A percentile compares a stretch with the other conserved stretches of the same genome.
Evolutionary conservation across 2,888 invertebrate genomes (phyloP).

Genomic region (Synanthedon tipuliformis): DNA sequence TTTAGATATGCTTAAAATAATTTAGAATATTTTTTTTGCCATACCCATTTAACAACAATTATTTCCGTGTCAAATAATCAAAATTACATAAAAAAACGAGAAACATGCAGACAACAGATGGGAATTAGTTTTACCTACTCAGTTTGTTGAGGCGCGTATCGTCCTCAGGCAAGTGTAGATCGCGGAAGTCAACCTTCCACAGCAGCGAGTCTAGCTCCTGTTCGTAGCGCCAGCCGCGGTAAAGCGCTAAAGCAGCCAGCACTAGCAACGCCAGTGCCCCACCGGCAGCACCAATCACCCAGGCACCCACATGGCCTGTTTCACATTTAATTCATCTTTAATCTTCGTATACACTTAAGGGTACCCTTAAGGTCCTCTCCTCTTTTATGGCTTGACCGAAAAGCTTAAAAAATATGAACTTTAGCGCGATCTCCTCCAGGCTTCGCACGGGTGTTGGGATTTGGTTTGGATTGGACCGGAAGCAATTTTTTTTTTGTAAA

Average conservation of each 20-base stretch:
- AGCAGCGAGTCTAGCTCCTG: constrained; percentile 92
- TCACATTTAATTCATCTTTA: background rate
- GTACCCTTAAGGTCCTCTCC: too few species aligned
- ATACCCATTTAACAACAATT: too few species aligned
- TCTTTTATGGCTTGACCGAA: too few species aligned
- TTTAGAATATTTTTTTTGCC: too few species aligned
- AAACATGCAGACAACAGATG: constrained; percentile 53
- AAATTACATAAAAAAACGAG: background rate
- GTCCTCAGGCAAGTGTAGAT: constrained; percentile 78
- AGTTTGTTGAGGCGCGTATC: constrained; percentile 60
- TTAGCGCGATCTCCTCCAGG: too few species aligned
- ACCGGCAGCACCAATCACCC: constrained; percentile 83
- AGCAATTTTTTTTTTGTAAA: too few species aligned
- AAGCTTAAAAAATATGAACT: too few species aligned
- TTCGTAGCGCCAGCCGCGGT: constrained; percentile 93
- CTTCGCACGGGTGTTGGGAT: too few species aligned
- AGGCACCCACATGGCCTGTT: constrained; percentile 84
- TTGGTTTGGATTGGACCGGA: too few species aligned
- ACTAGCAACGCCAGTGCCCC: constrained; percentile 78
- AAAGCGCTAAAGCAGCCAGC: constrained; percentile 80
- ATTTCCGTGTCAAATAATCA: background rate
- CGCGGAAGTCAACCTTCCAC: constrained; percentile 94
- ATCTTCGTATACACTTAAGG: too few species aligned
- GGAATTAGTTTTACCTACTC: constrained; percentile 66
- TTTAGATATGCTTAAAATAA: too few species aligned